phyloP scores from a whole-genome alignment of 1,140 invertebrate genomes.

The Caenorhabditis brenneri region DNA sequence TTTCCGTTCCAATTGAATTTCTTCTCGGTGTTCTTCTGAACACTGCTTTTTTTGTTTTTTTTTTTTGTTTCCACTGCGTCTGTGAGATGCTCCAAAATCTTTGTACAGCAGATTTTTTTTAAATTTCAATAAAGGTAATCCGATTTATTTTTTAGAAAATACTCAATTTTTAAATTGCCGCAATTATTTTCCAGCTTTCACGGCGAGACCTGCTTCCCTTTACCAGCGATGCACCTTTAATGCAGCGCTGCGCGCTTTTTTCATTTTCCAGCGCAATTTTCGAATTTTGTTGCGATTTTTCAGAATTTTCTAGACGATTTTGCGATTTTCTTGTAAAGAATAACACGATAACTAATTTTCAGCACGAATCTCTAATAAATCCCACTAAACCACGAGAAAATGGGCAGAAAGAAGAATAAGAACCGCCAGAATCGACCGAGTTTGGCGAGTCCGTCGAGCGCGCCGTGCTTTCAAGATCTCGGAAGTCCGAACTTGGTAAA shows the following conservation, averaged over 20 bases:
- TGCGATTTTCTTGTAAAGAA: too few relatives aligned
- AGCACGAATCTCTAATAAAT: background rate
- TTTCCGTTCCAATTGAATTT: too few relatives aligned
- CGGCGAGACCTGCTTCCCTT: background rate
- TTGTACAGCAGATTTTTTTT: too few relatives aligned
- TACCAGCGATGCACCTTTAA: background rate
- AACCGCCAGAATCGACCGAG: background rate
- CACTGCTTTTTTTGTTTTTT: too few relatives aligned
- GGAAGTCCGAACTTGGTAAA: constrained; percentile 1
- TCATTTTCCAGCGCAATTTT: background rate
- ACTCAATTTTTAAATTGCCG: too few relatives aligned
- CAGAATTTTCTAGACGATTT: background rate
- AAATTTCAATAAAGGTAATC: too few relatives aligned
- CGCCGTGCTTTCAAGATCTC: background rate
- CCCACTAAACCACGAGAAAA: background rate
- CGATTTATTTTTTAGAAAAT: too few relatives aligned
- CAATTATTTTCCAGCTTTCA: background rate
- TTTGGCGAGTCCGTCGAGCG: background rate
- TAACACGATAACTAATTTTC: background rate
- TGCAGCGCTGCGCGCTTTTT: background rate
- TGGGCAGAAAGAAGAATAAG: constrained; percentile 7
- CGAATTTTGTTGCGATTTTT: background rate
- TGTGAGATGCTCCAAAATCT: too few relatives aligned
- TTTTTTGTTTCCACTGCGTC: too few relatives aligned
- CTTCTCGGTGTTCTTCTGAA: too few relatives aligned